Base-by-base conservation (phyloP, 2,113 vertebrate species). In the Procapra przewalskii region DNA sequence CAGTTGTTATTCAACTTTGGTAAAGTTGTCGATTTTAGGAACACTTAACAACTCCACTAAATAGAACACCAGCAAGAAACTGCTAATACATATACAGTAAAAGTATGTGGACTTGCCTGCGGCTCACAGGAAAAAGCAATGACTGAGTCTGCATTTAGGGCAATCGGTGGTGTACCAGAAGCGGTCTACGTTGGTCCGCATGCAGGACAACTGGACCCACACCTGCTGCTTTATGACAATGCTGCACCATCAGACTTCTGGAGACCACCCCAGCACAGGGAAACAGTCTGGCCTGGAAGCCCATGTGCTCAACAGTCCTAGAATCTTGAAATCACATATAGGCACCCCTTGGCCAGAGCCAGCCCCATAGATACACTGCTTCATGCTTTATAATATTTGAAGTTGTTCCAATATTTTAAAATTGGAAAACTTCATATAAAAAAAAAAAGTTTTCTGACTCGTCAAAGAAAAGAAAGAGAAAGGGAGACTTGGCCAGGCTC, bases 121-220 rank as follows among this genome's bases (percentile, higher is more conserved):
- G 0, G 40, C 3, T 40, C 59, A 52, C 13, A 50, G 95, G 15
- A 77, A 60, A 81, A 31, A 81, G 33, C 33, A 9, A n/a, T 33
- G 87, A 36, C 25, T 27, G 13, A 36, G 75, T 29, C 7, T 1
- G 8, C n/a, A 21, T 17, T 14, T 7, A 40, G 59, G 50, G 7
- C 17, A 27, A 27, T 57, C 8, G 6, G 0, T 2, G 12, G 87
- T 10, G 15, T 29, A 12, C 9, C 2, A 40, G 21, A 8, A 36
- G 40, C 5, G 40, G 62, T 0, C 19, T 1, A 6, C 8, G 1
- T 0, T 21, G 83, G n/a, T 33, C 54, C 64, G 2, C 3, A 17
- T 1, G 55, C 6, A 29, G 45, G 50, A 48, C 55, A 6, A 21
- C 33, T 1, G 17, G n/a, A 43, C 29, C 52, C 43, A 33, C 27